phyloP scores from a whole-genome alignment of 2,797 vertebrate species.

The Cossypha caffra region DNA sequence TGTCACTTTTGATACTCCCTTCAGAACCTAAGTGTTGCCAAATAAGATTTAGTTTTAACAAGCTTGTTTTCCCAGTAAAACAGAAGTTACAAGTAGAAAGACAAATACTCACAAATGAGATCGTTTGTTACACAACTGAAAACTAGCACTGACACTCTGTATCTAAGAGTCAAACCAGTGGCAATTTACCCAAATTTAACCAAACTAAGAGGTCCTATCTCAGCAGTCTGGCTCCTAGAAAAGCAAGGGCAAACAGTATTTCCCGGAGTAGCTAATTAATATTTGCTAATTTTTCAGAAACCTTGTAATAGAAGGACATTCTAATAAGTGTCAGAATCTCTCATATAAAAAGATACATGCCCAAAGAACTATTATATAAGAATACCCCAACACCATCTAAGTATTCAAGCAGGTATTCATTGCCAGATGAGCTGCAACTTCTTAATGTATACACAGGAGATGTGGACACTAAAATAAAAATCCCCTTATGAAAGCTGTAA shows the following conservation, averaged over 20 bases:
- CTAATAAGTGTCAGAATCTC: not conserved
- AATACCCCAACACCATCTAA: not conserved
- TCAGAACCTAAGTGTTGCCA: not conserved
- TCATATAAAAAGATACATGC: not conserved
- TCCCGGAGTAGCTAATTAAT: not conserved
- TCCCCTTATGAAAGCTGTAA: not conserved
- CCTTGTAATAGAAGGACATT: not conserved
- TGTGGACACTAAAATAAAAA: not conserved
- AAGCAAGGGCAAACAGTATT: not conserved
- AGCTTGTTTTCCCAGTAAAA: not conserved
- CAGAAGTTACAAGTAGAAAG: not conserved
- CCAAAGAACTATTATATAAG: not conserved
- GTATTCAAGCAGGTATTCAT: not conserved
- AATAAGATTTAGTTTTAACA: not conserved
- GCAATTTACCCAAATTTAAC: not conserved
- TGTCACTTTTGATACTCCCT: not conserved
- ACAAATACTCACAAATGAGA: not conserved
- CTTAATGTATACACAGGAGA: not conserved
- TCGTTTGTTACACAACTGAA: rapidly evolving
- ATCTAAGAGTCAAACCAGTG: not conserved
- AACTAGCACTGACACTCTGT: not conserved
- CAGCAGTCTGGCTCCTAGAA: not conserved
- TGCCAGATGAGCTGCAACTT: not conserved
- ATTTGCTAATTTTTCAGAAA: not conserved
- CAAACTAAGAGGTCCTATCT: not conserved